phyloP scores from a whole-genome alignment of 2,113 vertebrate genomes.

The Pelusios castaneus region DNA sequence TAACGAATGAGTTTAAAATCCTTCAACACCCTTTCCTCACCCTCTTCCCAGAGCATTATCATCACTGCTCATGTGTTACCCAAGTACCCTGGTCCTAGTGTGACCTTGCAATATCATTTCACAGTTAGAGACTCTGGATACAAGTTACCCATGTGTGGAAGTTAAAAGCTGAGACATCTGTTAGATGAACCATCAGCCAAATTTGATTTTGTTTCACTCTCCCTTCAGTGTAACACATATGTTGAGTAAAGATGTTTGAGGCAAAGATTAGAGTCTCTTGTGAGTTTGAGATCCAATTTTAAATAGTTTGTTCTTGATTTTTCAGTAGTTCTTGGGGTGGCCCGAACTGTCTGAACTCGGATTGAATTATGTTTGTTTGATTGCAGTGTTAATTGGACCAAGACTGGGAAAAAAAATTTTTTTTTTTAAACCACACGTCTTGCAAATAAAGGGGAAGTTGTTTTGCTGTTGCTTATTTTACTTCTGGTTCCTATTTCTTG shows the following conservation, averaged over 20 bases:
- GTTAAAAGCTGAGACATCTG: conserved; percentile 7
- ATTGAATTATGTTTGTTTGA: not conserved
- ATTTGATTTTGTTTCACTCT: not conserved
- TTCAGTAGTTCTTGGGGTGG: not conserved
- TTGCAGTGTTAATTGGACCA: not conserved
- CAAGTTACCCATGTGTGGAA: conserved; percentile 4
- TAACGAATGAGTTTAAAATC: fast-evolving
- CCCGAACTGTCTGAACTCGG: not conserved
- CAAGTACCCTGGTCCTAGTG: fast-evolving
- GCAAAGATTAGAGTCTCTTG: not conserved
- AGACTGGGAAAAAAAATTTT: not conserved
- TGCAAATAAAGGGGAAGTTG: not conserved
- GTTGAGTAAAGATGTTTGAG: not conserved
- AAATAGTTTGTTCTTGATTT: not conserved
- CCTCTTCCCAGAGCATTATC: fast-evolving
- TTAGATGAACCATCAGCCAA: not conserved
- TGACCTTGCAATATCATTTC: conserved; percentile 53
- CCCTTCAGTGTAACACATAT: fast-evolving
- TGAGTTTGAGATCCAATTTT: not conserved
- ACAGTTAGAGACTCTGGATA: conserved; percentile 35
- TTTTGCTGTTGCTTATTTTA: not conserved
- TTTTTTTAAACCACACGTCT: not conserved
- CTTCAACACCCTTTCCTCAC: not conserved
- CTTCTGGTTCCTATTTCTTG: not conserved
- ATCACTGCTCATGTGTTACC: not conserved